Evolutionary conservation across 1,140 invertebrate genomes (phyloP), one percentile per base, ranked within the genome.

Genomic region (Pseudomyrmex gracilis): DNA sequence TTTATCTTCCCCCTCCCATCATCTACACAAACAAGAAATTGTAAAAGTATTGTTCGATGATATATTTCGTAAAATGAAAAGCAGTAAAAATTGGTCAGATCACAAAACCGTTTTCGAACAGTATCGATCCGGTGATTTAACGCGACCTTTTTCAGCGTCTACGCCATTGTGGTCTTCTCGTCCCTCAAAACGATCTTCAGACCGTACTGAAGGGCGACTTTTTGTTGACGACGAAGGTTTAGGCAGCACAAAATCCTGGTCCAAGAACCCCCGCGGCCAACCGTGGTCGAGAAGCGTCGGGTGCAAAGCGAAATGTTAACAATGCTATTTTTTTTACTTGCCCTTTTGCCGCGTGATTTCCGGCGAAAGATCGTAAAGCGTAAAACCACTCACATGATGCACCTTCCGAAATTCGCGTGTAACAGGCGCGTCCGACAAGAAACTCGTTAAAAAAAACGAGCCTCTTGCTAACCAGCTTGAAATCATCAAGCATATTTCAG

Each of bases 51-150:
- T 45, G 58, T 67, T 57, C 17, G 43, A 47, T 47, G 10, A 34
- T 12, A 53, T 78, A 0, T 49, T 70, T 55, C 17, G 17, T 8
- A 12, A 34, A 67, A 34, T 13, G 10, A 12, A 10, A 12, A 15
- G 51, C n/a, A 17, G 22, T 80, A 71, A 80, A 70, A 7, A 7
- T 70, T 17, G 20, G 15, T 58, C 43, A 66, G 34, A 34, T 34
- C 34, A 5, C 34, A 34, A 80, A 70, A 47, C 71, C n/a, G 45
- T n/a, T 68, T 77, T 66, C 49, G 63, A 55, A 53, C 20, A 58
- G 70, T 58, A 80, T 58, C 66, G 76, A 78, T 8, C 12, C 22
- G 15, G 15, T 80, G 76, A 80, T 71, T 78, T 78, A 78, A 43
- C 24, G 73, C 53, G 76, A 80, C n/a, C 66, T 34, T 70, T 9